Evolutionary conservation across 2,113 vertebrate species (phyloP).

Genomic region (Pavo muticus): DNA sequence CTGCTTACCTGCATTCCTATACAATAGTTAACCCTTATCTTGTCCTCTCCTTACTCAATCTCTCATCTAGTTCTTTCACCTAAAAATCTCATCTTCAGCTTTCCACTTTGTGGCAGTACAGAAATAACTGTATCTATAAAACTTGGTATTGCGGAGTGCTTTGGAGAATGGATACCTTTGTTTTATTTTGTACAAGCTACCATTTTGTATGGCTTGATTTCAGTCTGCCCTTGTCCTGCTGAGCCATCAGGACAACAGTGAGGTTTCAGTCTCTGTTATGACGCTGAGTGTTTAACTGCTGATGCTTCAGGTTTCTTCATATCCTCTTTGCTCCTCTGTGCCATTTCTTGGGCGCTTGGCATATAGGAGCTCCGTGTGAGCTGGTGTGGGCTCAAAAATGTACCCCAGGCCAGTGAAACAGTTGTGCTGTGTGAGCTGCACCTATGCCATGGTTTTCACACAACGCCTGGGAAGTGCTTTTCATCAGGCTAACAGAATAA

Average conservation of each 20-base stretch:
- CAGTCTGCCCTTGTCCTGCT: neutral
- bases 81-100: neutral
- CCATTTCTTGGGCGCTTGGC: neutral
- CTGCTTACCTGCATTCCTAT: no score
- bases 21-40: no score
- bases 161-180: neutral
- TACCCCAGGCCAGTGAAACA: neutral
- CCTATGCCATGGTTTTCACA: neutral
- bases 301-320: neutral
- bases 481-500: neutral
- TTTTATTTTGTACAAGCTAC: neutral
- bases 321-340: accelerated
- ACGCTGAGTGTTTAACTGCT: neutral
- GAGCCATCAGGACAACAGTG: neutral
- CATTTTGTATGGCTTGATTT: neutral
- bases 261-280: neutral
- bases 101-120: neutral
- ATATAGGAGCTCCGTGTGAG: neutral
- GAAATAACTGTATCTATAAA: neutral
- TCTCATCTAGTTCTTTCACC: neutral
- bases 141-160: neutral
- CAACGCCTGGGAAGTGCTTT: neutral
- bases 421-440: neutral
- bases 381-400: neutral
- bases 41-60: no score